phyloP scores from a whole-genome alignment of 2,113 vertebrate genomes.

The Hemibagrus wyckioides region DNA sequence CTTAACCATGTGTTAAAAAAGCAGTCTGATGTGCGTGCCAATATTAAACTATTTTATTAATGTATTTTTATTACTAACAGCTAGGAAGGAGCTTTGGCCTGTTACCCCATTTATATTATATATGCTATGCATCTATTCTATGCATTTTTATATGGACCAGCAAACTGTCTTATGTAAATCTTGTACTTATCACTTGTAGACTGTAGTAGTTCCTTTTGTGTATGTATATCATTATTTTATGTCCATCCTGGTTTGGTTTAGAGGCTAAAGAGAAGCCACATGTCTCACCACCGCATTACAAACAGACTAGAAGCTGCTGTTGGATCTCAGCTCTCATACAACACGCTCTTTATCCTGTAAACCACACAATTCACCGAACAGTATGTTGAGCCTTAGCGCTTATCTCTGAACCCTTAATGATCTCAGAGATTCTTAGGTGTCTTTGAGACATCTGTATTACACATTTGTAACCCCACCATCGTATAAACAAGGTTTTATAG shows the following conservation, averaged over 20 bases:
- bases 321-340: not conserved
- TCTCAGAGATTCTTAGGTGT: not conserved
- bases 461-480: not conserved
- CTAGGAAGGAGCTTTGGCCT: not conserved
- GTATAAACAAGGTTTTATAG: not conserved
- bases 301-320: not conserved
- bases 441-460: not conserved
- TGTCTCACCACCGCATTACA: not conserved
- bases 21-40: not conserved
- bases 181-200: constrained; percentile 52
- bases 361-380: constrained; percentile 12
- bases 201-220: constrained; percentile 5
- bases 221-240: not conserved
- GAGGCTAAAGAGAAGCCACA: not conserved
- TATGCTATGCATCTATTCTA: not conserved
- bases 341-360: not conserved
- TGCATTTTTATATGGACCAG: constrained; percentile 61
- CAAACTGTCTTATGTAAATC: constrained; percentile 51
- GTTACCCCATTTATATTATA: not conserved
- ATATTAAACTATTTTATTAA: not conserved
- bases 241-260: not conserved
- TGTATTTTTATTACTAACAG: not conserved
- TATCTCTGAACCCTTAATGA: not conserved
- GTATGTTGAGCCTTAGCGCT: not conserved
- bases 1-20: not conserved